Conservation (phyloP, 92 coral and sea anemone genomes). For the Micromussa lordhowensis region DNA sequence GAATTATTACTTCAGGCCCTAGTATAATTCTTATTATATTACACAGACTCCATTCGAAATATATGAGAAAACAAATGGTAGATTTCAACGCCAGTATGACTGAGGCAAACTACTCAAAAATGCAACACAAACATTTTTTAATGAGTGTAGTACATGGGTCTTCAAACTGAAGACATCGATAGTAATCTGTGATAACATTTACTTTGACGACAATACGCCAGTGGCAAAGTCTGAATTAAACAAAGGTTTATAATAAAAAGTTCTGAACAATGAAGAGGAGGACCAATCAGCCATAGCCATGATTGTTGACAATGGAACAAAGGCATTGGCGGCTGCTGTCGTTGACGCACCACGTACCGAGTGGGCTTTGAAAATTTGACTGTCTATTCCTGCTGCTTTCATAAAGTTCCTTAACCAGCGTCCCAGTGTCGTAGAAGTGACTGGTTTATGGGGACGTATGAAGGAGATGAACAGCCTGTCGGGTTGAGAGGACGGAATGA, state of each 20-base stretch:
- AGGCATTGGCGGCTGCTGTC: conserved; percentile 39
- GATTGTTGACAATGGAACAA: conserved; percentile 44
- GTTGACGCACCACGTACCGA: too few relatives aligned
- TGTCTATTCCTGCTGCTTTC: conserved; percentile 38
- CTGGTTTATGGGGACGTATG: not conserved
- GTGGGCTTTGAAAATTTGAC: conserved; percentile 23
- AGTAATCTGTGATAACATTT: too few relatives aligned
- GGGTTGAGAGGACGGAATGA: not conserved
- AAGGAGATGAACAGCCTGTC: conserved; percentile 15
- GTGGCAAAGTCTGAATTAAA: conserved; percentile 10
- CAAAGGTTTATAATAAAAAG: conserved; percentile 5
- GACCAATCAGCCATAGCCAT: conserved; percentile 66
- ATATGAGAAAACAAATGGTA: too few relatives aligned
- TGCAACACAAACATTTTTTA: too few relatives aligned
- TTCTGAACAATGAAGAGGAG: not conserved
- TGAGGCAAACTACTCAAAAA: too few relatives aligned
- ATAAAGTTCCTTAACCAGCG: not conserved
- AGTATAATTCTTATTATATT: too few relatives aligned
- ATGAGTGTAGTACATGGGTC: too few relatives aligned
- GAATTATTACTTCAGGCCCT: too few relatives aligned
- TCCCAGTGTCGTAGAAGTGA: too few relatives aligned
- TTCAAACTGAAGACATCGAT: too few relatives aligned
- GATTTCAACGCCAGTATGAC: too few relatives aligned
- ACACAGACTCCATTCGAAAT: too few relatives aligned
- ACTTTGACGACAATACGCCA: not conserved